Base-by-base conservation (phyloP, 2,113 vertebrate species). In the Microcebus griseorufus region DNA sequence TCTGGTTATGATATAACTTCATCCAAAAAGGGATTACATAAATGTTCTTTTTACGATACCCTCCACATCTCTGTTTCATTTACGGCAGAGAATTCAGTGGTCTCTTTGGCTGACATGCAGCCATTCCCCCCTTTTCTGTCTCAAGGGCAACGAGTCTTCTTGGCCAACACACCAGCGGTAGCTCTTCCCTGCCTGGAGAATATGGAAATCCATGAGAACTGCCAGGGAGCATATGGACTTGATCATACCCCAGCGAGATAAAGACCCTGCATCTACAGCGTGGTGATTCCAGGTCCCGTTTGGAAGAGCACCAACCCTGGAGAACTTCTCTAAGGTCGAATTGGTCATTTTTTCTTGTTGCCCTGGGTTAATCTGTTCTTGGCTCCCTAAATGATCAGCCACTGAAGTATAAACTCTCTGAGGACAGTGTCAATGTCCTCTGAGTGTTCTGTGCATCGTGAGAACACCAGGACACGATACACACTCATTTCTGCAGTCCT, bases 141-240 rank as follows among this genome's bases (percentile, higher is more conserved):
- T 87, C 72, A 95, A 98, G 96, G 92, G 94, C 79, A 70, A 93
- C 9, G 12, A 76, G n/a, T 67, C 95, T 62, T 96, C 95, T 48
- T 62, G 42, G 62, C 88, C 65, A 0, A 0, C 73, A 25, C 11
- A 88, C 45, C 60, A 91, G 76, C 67, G 88, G 85, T 16, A 93
- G 82, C 60, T 92, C 72, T 67, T 88, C 9, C 70, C n/a, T 6
- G 29, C 7, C 22, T 17, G 8, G 48, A 88, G 39, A 86, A 70
- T 27, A 18, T 2, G 55, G 73, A 29, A 18, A 69, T 25, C 37
- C 58, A 3, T 5, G 2, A 62, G 60, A 67, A 20, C 37, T 11
- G 9, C 75, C 25, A 6, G 45, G 55, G 55, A 84, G 23, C 53
- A 14, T 4, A 1, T 6, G 32, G 16, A 27, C 64, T 85, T 4